Conservation (phyloP, 2,888 invertebrate species). For the Lepeophtheirus nordmannii region DNA sequence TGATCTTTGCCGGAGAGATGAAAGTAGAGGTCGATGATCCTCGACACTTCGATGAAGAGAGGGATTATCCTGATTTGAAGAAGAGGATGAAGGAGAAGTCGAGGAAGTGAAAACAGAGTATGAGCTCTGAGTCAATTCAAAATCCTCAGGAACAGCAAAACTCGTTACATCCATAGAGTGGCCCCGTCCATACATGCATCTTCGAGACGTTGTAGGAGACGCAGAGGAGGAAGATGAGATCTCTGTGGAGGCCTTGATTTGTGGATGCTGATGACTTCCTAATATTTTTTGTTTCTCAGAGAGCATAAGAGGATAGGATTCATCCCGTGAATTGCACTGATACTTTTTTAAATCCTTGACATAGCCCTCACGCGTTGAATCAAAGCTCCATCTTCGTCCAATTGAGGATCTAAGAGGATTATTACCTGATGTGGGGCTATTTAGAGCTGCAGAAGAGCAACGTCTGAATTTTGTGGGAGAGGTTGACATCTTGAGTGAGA, state of each 20-base stretch:
- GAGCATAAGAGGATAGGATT: constrained; percentile 17
- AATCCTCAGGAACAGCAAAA: background rate
- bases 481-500: background rate
- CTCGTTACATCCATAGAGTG: background rate
- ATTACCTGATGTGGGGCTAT: background rate
- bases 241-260: background rate
- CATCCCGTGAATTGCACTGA: background rate
- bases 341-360: constrained; percentile 18
- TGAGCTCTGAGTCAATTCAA: background rate
- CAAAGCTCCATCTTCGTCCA: constrained; percentile 22
- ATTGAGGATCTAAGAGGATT: background rate
- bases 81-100: background rate
- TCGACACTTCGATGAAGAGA: background rate
- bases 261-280: background rate
- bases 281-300: background rate
- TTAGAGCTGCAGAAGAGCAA: background rate
- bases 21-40: background rate
- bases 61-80: background rate
- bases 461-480: constrained; percentile 2
- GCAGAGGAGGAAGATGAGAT: background rate
- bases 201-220: background rate
- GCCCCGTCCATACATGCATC: background rate
- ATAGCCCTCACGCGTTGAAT: constrained; percentile 11
- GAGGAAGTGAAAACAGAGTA: constrained; percentile 1
- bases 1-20: constrained; percentile 6